Percentiles rank a stretch among this genome's conserved stretches.
Evolutionary conservation across 2,888 invertebrate genomes (phyloP).

Genomic region (Caenorhabditis sulstoni): DNA sequence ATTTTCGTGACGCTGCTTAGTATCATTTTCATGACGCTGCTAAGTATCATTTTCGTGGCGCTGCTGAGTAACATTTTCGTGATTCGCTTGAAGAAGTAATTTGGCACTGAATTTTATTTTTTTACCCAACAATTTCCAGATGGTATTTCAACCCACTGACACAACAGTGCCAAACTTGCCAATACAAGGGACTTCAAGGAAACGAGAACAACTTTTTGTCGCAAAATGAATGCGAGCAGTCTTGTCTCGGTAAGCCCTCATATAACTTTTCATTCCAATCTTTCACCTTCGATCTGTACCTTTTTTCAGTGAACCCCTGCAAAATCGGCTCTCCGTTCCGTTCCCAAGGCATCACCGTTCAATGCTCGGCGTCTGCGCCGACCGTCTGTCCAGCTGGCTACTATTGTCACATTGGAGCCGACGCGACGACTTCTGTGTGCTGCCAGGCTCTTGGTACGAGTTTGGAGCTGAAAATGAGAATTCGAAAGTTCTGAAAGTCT

Average conservation of each 20-base stretch:
- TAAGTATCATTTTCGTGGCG: too few species aligned
- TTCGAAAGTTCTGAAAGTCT: background rate
- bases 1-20: too few species aligned
- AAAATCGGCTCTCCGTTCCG: slow-evolving; percentile 77
- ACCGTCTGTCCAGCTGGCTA: slow-evolving; percentile 77
- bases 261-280: too few species aligned
- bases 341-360: slow-evolving; percentile 74
- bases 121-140: too few species aligned
- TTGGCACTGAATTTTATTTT: too few species aligned
- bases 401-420: slow-evolving; percentile 80
- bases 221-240: slow-evolving; percentile 74
- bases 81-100: too few species aligned
- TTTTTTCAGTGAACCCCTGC: slow-evolving; percentile 78
- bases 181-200: slow-evolving; percentile 75
- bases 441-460: slow-evolving; percentile 76
- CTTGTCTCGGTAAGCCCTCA: slow-evolving; percentile 64
- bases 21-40: too few species aligned
- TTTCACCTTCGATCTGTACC: background rate
- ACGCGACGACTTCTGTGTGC: slow-evolving; percentile 74
- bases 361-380: slow-evolving; percentile 74
- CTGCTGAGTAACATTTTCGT: too few species aligned
- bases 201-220: slow-evolving; percentile 79
- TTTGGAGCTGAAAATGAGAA: too few species aligned
- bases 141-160: slow-evolving; percentile 79
- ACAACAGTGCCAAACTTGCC: slow-evolving; percentile 76